Conservation (phyloP, 2,797 vertebrate species). For the Hippopotamyrus pictus region DNA sequence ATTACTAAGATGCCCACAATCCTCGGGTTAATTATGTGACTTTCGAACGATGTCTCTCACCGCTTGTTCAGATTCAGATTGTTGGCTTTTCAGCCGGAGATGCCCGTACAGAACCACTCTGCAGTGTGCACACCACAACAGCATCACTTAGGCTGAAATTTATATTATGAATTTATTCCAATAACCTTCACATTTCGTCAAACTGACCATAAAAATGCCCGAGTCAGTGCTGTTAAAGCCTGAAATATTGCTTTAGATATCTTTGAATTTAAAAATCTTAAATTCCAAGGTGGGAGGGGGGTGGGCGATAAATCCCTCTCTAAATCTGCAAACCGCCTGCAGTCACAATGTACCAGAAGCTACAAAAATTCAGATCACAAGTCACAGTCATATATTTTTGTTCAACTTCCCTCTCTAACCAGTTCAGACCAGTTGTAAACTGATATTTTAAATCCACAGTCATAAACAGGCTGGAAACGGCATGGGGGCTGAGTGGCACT, state of each 20-base stretch:
- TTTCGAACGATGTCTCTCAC: neutral
- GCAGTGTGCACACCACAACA: neutral
- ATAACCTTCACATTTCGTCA: neutral
- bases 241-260: slow-evolving; percentile 19
- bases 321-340: neutral
- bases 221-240: neutral
- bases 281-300: neutral
- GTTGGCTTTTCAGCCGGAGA: neutral
- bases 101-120: neutral
- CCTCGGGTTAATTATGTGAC: neutral
- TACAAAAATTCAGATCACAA: neutral
- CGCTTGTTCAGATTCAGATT: neutral
- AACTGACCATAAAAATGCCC: neutral
- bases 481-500: neutral
- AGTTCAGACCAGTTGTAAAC: neutral
- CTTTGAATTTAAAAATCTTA: neutral
- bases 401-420: neutral
- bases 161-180: neutral
- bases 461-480: neutral
- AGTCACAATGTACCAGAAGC: neutral
- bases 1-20: neutral
- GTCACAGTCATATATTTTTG: slow-evolving; percentile 11
- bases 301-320: neutral
- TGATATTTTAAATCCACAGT: neutral
- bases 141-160: neutral